phyloP scores from a whole-genome alignment of 2,113 vertebrate species.

The Lepisosteus osseus region DNA sequence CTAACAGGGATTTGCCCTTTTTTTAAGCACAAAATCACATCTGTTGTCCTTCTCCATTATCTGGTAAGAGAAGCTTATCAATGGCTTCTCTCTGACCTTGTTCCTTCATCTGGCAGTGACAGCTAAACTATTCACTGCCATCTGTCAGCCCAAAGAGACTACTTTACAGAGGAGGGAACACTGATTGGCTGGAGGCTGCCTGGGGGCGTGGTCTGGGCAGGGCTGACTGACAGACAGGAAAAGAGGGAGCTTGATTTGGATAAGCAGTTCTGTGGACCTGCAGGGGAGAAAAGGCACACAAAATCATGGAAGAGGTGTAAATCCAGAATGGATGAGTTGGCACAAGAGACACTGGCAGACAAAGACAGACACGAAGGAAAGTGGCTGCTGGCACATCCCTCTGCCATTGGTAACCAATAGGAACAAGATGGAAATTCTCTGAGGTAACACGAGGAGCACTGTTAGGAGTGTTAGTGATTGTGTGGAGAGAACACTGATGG shows the following conservation, averaged over 20 bases:
- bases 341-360: constrained; percentile 38
- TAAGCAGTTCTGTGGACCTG: background rate
- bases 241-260: constrained; percentile 13
- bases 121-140: constrained; percentile 32
- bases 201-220: constrained; percentile 14
- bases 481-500: constrained; percentile 1
- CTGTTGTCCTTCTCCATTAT: background rate
- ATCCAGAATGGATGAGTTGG: constrained; percentile 31
- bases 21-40: background rate
- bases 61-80: constrained; percentile 12
- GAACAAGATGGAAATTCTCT: background rate
- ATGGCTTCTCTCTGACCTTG: constrained; percentile 20
- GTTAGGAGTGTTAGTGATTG: constrained; percentile 7
- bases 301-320: constrained; percentile 46
- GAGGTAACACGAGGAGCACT: background rate
- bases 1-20: background rate
- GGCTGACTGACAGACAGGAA: background rate
- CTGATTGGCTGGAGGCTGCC: constrained; percentile 31
- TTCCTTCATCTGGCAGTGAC: constrained; percentile 14
- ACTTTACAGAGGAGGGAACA: constrained; percentile 21
- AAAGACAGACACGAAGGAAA: constrained; percentile 20
- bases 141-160: constrained; percentile 30
- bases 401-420: background rate
- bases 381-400: too few relatives aligned
- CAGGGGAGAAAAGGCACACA: constrained; percentile 18